phyloP scores from a whole-genome alignment of 2,888 invertebrate genomes.

The Augochlorella aurata region DNA sequence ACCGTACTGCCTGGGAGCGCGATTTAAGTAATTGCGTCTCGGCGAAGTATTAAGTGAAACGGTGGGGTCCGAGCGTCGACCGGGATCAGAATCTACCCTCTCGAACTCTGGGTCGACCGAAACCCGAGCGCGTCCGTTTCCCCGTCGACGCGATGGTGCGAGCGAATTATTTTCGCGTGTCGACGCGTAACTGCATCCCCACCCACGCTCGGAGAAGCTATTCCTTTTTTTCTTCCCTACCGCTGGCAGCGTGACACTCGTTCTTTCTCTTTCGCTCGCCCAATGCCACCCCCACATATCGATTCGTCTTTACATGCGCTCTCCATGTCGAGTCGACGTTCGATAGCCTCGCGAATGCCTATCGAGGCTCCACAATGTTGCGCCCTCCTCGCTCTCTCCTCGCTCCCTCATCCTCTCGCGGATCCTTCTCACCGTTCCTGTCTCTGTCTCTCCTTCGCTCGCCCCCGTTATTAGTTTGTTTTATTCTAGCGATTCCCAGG shows the following conservation, averaged over 20 bases:
- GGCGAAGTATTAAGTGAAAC: constrained; percentile 16
- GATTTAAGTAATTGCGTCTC: constrained; percentile 22
- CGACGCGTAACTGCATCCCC: background rate
- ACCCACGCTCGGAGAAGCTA: background rate
- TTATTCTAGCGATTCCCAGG: background rate
- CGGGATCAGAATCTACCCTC: background rate
- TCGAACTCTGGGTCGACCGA: background rate
- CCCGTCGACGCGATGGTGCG: background rate
- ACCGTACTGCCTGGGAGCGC: background rate
- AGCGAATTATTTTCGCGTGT: constrained; percentile 1
- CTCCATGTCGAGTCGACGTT: constrained; percentile 43
- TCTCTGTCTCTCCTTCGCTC: background rate
- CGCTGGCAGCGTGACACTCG: background rate
- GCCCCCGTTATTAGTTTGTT: background rate
- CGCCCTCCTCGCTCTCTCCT: background rate
- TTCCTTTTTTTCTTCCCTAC: background rate
- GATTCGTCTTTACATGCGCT: constrained; percentile 53
- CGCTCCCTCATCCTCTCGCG: background rate
- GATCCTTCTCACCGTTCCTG: background rate
- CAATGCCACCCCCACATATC: constrained; percentile 24
- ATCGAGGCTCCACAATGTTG: constrained; percentile 2
- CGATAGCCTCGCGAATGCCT: constrained; percentile 34
- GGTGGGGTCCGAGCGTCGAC: background rate
- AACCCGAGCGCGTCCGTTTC: background rate
- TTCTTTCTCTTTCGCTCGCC: background rate